A percentile compares a stretch with the other conserved stretches of the same genome.
Conservation (phyloP, 2,113 vertebrate species). For the Dromaius novaehollandiae region DNA sequence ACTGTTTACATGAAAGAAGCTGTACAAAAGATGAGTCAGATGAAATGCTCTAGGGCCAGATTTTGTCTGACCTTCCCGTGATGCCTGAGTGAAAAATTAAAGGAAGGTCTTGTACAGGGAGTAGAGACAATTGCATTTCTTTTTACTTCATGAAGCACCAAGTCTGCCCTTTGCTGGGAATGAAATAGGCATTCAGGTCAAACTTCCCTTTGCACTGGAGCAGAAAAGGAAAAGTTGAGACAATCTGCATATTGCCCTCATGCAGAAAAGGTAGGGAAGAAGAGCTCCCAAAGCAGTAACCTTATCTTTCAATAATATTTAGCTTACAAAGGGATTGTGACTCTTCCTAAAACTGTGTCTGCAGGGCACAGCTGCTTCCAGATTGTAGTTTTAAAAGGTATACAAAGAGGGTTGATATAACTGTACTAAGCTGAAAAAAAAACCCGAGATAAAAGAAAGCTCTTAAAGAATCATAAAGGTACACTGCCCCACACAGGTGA, state of each 20-base stretch:
- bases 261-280: neutral
- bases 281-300: neutral
- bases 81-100: slow-evolving; percentile 16
- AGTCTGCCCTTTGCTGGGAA: neutral
- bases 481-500: neutral
- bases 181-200: neutral
- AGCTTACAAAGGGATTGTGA: neutral
- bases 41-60: slow-evolving; percentile 30
- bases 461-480: neutral
- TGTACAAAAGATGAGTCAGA: slow-evolving; percentile 17
- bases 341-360: neutral
- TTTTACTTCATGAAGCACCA: neutral
- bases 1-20: slow-evolving; percentile 48
- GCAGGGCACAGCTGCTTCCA: neutral
- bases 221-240: neutral
- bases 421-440: neutral
- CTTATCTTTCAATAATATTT: neutral
- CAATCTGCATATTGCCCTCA: neutral
- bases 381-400: neutral
- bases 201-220: neutral
- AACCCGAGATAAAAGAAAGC: neutral
- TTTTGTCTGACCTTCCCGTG: slow-evolving; percentile 11
- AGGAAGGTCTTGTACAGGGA: neutral
- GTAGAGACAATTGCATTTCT: neutral
- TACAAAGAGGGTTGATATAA: neutral